Evolutionary conservation across 1,140 invertebrate species (phyloP).

Genomic region (Mercenaria mercenaria): DNA sequence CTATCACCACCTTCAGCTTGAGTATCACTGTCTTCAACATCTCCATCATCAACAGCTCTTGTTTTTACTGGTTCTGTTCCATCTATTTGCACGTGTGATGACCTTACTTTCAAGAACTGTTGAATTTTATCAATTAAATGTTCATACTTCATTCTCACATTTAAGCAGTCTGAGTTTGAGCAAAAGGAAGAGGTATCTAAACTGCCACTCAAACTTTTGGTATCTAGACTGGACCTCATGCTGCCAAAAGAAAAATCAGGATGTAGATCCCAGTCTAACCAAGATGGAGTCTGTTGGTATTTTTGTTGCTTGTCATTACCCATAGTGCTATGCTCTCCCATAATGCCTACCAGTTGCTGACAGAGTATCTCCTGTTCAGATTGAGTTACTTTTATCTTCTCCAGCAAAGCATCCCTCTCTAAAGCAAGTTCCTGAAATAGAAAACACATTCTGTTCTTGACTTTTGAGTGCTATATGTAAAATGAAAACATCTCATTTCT

Average conservation of each 20-base stretch:
- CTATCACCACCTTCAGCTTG: background rate
- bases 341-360: conserved; percentile 34
- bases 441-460: no score
- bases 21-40: background rate
- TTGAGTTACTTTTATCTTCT: conserved; percentile 75
- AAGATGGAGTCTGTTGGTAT: conserved; percentile 36
- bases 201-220: conserved; percentile 22
- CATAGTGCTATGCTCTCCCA: conserved; percentile 41
- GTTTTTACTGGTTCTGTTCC: background rate
- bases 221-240: conserved; percentile 40
- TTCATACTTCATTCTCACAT: conserved; percentile 61
- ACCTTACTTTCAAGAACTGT: conserved; percentile 36
- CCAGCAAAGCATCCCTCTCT: conserved; percentile 76
- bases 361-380: conserved; percentile 69
- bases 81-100: background rate
- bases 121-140: conserved; percentile 55
- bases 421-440: conserved; percentile 79
- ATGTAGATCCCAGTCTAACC: conserved; percentile 65
- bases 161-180: conserved; percentile 59
- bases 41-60: background rate
- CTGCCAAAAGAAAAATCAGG: conserved; percentile 66
- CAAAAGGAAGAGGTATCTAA: conserved; percentile 35
- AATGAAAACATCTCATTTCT: no score
- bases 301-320: background rate
- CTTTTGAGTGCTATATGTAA: no score